Evolutionary conservation across 2,888 invertebrate genomes (phyloP), one percentile per base, ranked within the genome.

Genomic region (Ditula angustiorana): DNA sequence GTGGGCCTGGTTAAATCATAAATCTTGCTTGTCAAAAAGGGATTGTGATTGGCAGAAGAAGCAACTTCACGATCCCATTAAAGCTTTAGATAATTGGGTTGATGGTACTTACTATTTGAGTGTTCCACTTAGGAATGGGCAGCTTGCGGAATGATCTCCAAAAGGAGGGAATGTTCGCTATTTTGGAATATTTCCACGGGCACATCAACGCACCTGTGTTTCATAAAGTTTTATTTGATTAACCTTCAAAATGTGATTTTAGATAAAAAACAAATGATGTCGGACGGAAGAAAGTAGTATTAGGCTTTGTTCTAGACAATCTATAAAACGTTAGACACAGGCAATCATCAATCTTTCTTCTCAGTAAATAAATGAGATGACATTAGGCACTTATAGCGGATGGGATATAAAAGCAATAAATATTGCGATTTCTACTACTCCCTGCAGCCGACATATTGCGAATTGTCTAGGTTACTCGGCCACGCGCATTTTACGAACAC

Each of bases 11-110:
- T 26, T 80, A 80, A 80, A 78, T 75, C 67, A 70, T 69, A 63
- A 67, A 67, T 72, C 68, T 41, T 71, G 70, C 69, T 76, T 72
- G 69, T 61, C 70, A 71, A 80, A 82, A 83, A 81, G 76, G 72
- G 71, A 73, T 75, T 67, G 74, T 63, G 71, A 73, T 67, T 68
- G 71, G 70, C 67, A 75, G 77, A 76, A 78, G 73, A 74, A 67
- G 71, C 69, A 58, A 69, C 69, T 68, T 79, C 74, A 79, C 76
- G 74, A 74, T 70, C 74, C 75, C 79, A 77, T 78, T 75, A 69
- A 69, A 71, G 66, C 64, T 41, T 41, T 62, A 66, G 62, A 53
- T 63, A 57, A 57, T 62, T 63, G 50, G 49, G 16, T 50, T 19
- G 33, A 41, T 19, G 33, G 30, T 28, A 49, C 16, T 49, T 10